These are phyloP conservation scores for Philopotamus ludificatus DNA, from an alignment of 1,140 invertebrate species.

Conservation along the genomic window DNA sequence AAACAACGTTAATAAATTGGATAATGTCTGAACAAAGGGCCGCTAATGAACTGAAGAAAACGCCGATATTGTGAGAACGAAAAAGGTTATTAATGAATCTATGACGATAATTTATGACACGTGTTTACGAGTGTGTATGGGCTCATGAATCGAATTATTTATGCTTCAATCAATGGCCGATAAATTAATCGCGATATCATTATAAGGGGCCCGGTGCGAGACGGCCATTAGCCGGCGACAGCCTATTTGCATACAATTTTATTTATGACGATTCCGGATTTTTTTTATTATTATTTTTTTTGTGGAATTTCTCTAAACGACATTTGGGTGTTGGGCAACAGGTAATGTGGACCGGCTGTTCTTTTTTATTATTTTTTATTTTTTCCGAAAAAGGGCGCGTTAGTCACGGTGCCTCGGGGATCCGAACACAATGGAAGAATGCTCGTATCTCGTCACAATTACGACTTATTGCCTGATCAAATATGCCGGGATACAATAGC, in stretches of 20 bases:
- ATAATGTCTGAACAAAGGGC: neutral
- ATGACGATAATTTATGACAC: too few species aligned
- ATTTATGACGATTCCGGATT: neutral
- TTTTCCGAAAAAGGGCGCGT: neutral
- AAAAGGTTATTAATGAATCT: too few species aligned
- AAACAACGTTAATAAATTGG: too few species aligned
- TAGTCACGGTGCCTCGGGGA: neutral
- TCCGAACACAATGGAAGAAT: neutral
- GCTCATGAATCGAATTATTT: too few species aligned
- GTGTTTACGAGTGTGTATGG: too few species aligned
- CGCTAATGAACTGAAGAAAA: neutral
- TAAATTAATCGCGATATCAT: neutral
- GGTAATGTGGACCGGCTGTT: neutral
- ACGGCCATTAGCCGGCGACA: neutral
- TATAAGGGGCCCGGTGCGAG: neutral
- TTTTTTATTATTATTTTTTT: too few species aligned
- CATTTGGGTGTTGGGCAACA: neutral
- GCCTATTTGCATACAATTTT: neutral
- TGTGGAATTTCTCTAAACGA: too few species aligned
- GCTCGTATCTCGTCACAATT: neutral
- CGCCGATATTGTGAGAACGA: neutral
- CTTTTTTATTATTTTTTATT: too few species aligned
- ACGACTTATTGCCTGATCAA: neutral
- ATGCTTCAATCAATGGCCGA: neutral
- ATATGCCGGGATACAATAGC: neutral